These are phyloP conservation scores for Lamprotornis superbus DNA, from an alignment of 2,113 vertebrate genomes.

Conservation along the genomic window DNA sequence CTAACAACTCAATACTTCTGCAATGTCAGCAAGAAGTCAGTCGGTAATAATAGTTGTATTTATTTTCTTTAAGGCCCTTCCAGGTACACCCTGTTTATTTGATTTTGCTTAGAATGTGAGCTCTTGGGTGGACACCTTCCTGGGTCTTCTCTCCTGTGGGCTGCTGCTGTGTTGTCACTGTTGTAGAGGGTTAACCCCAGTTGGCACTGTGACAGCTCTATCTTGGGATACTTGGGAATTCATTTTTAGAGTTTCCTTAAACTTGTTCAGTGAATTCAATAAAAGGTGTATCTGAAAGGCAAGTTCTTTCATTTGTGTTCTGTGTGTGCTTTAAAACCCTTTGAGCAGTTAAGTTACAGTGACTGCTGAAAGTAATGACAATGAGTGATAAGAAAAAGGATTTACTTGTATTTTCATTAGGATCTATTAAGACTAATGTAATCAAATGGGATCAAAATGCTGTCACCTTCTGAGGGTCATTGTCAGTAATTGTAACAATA, in stretches of 20 bases:
- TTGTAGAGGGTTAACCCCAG: neutral
- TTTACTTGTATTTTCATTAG: slow-evolving; percentile 34
- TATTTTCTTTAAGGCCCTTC: neutral
- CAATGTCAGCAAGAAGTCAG: neutral
- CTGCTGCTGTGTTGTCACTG: neutral
- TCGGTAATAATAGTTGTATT: neutral
- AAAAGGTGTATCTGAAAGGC: neutral
- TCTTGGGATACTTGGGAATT: neutral
- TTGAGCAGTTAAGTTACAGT: neutral
- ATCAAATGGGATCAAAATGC: slow-evolving; percentile 35
- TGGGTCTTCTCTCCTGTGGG: neutral
- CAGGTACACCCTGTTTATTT: neutral
- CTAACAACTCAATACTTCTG: neutral
- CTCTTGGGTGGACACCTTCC: neutral
- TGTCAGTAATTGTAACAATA: slow-evolving; percentile 7
- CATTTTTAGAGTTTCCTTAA: neutral
- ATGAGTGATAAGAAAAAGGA: neutral
- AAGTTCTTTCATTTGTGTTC: neutral
- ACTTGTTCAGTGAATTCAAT: neutral
- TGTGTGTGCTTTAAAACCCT: neutral
- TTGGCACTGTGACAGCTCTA: neutral
- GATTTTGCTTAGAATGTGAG: neutral
- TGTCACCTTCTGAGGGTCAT: neutral
- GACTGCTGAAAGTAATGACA: neutral
- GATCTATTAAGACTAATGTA: slow-evolving; percentile 19